These are phyloP conservation scores for Peromyscus aztecus DNA, from an alignment of 2,797 vertebrate genomes.

Conservation along the genomic window DNA sequence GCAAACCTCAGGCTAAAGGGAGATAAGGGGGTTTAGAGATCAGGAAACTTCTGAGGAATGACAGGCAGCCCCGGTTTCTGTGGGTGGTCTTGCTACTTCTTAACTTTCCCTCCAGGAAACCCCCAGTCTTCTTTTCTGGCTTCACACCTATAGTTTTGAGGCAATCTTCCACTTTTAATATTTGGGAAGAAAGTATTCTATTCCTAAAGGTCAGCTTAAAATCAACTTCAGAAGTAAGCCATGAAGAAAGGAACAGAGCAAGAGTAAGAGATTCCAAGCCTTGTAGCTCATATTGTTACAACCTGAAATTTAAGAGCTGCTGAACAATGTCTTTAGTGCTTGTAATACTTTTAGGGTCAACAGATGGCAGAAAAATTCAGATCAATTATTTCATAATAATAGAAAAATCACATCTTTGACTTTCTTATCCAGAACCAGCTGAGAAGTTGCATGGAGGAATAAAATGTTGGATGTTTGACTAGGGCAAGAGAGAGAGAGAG, in stretches of 20 bases:
- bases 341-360: neutral
- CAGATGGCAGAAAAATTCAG: neutral
- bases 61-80: neutral
- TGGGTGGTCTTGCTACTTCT: accelerated
- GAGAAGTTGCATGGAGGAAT: neutral
- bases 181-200: neutral
- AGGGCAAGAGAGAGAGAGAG: too few relatives aligned
- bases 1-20: neutral
- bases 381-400: neutral
- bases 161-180: neutral
- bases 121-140: neutral
- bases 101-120: neutral
- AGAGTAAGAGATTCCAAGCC: neutral
- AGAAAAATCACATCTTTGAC: neutral
- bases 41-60: neutral
- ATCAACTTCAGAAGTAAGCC: neutral
- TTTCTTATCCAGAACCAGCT: neutral
- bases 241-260: neutral
- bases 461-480: neutral
- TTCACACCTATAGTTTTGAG: neutral
- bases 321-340: neutral
- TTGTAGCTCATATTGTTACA: neutral
- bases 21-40: neutral
- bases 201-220: neutral
- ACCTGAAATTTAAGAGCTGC: neutral